A percentile compares a stretch with the other conserved stretches of the same genome.
Conservation (phyloP, 2,888 invertebrate genomes). For the Drosophila infuscata region DNA sequence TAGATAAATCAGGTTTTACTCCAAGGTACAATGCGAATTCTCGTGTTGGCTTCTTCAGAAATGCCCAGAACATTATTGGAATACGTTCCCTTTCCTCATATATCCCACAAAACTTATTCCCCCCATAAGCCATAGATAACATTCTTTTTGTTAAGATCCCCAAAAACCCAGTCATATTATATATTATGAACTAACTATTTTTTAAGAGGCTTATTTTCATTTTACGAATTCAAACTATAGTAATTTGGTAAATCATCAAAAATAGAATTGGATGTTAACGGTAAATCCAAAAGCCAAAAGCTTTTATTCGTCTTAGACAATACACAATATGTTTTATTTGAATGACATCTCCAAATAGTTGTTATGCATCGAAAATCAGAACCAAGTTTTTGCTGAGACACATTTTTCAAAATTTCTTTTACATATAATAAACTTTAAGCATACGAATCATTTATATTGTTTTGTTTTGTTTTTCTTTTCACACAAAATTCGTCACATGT, state of each 20-base stretch:
- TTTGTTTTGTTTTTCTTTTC: not conserved
- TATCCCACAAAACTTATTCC: not conserved
- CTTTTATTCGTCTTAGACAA: not conserved
- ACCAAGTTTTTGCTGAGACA: not conserved
- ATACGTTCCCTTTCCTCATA: no score
- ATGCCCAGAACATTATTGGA: not conserved
- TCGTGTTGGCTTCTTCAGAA: constrained; percentile 1
- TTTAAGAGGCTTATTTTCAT: not conserved
- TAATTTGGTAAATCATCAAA: not conserved
- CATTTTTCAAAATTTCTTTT: not conserved
- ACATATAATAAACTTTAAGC: not conserved
- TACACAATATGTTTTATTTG: not conserved
- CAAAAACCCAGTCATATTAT: not conserved
- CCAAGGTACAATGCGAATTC: constrained; percentile 8
- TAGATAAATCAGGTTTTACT: constrained; percentile 19
- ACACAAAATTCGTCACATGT: not conserved
- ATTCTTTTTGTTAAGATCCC: not conserved
- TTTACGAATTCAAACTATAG: not conserved
- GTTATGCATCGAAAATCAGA: not conserved
- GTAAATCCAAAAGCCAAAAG: not conserved
- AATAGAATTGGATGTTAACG: not conserved
- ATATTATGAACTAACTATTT: not conserved
- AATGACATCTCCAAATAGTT: not conserved
- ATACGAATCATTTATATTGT: not conserved
- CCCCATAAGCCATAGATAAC: not conserved